A percentile compares a stretch with the other conserved stretches of the same genome.
phyloP scores from a whole-genome alignment of 2,888 invertebrate genomes.

The Drosophila mulleri region DNA sequence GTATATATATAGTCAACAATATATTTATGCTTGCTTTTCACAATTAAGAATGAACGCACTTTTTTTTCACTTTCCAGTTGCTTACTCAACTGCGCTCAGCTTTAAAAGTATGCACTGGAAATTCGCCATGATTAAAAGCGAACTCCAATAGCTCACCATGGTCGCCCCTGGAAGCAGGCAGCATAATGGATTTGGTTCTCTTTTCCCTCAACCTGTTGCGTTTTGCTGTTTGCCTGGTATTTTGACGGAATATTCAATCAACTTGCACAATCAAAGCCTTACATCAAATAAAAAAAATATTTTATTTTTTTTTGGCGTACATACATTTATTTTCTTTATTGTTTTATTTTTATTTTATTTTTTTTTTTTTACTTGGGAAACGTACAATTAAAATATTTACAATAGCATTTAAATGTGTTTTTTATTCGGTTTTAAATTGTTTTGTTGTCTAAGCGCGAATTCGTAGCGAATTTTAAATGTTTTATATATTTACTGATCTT shows the following conservation, averaged over 20 bases:
- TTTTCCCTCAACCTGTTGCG: not conserved
- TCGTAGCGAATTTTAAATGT: slow-evolving; percentile 35
- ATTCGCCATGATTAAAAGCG: not conserved
- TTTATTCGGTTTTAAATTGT: slow-evolving; percentile 22
- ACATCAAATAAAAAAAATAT: not conserved
- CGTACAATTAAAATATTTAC: slow-evolving; percentile 75
- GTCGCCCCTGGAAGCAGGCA: not conserved
- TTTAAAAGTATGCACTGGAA: slow-evolving; percentile 7
- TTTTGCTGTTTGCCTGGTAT: not conserved
- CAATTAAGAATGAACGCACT: not conserved
- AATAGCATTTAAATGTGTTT: slow-evolving; percentile 64
- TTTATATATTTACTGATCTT: slow-evolving; percentile 1
- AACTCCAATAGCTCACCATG: not conserved
- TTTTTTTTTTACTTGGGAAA: slow-evolving; percentile 42
- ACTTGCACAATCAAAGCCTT: not conserved
- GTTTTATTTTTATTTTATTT: not conserved
- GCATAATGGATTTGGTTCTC: not conserved
- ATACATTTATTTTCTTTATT: slow-evolving; percentile 35
- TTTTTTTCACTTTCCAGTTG: not conserved
- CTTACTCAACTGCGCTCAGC: not conserved
- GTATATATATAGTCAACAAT: no score
- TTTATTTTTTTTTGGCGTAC: slow-evolving; percentile 36
- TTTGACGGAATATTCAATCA: not conserved
- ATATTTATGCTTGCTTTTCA: not conserved
- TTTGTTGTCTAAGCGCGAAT: slow-evolving; percentile 52